Base-by-base conservation (phyloP, 2,113 vertebrate species). In the Campylomormyrus tamandua region DNA sequence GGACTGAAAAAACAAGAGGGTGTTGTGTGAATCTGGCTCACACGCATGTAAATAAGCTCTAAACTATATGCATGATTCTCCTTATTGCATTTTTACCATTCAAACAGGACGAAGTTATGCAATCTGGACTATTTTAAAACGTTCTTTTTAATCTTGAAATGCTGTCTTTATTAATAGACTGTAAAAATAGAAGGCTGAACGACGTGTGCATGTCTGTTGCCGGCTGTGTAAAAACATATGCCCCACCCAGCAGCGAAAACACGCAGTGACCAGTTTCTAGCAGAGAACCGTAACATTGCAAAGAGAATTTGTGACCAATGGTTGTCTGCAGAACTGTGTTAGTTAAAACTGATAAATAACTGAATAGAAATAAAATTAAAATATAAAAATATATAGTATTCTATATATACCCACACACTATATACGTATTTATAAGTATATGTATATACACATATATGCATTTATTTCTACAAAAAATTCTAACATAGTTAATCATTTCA, bases 91-190 rank as follows among this genome's bases (percentile, higher is more conserved):
- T 80, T 80, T 84, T n/a, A 48, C 17, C 45, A 84, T 24, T 17
- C 17, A 19, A 42, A 3, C 83, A 24, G 83, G 24, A 45, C 39
- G 45, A 84, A 84, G 83, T 84, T 84, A 46, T 84, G 45, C 83
- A 84, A 84, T 45, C 42, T n/a, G 17, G 24, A 46, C 45, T 84
- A 84, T 84, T 84, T 84, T 84, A 24, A 84, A 84, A 46, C 83
- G 39, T 84, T 84, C 39, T 84, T 80, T 80, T 80, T 80, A 84
- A 84, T 46, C 83, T 46, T 21, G 42, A 84, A 84, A 84, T 48
- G 42, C 83, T 45, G 83, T 84, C 83, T 84, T 84, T 84, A 84
- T 84, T 84, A 84, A 84, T 84, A 84, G 83, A 46, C 45, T 46
- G 39, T 42, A 84, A 84, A 84, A 84, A 84, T 84, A 84, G 83